Base-by-base conservation (phyloP, 2,888 invertebrate genomes). In the Hecatera dysodea region DNA sequence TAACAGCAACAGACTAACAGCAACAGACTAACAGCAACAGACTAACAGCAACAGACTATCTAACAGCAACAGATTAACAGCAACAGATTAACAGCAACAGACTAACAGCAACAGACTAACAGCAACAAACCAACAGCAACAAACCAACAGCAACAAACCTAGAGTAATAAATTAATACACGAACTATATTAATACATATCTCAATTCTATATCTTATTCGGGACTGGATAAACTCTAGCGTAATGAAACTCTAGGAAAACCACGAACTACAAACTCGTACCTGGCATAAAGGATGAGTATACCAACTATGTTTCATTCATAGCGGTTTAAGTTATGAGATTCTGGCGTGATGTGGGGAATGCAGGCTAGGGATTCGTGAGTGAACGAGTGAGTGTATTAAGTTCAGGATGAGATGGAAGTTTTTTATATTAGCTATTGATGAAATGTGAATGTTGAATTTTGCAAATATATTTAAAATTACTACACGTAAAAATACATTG, bases 221-320 rank as follows among this genome's bases (percentile, higher is more conserved):
- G 61, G 59, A 36, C 33, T 6, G 70, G 72, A 83, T 83, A 80
- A 80, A 78, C 83, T 80, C 56, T 50, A 48, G 50, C 57, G 81
- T 83, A 85, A 85, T 85, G 85, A 83, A 85, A 85, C 80, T 78
- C 66, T 59, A 67, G 70, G 77, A 72, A 75, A 82, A 79, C 85
- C 83, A 78, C 82, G 67, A 83, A 83, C 84, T 85, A 83, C 77
- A 63, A 82, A 85, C 73, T 85, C 60, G 73, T 85, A 85, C 84
- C 83, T 85, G 85, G 82, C 75, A 82, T 80, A 85, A 82, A 82
- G 77, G 82, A 85, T 85, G 80, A 84, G 74, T 78, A 73, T 71
- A 67, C 74, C 8, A 64, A 73, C 84, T 76, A 82, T 85, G 80
- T 85, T 84, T 83, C 80, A 77, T 82, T 72, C 72, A 72, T 61